phyloP scores from a whole-genome alignment of 2,888 invertebrate genomes.

The Andrena fulva region DNA sequence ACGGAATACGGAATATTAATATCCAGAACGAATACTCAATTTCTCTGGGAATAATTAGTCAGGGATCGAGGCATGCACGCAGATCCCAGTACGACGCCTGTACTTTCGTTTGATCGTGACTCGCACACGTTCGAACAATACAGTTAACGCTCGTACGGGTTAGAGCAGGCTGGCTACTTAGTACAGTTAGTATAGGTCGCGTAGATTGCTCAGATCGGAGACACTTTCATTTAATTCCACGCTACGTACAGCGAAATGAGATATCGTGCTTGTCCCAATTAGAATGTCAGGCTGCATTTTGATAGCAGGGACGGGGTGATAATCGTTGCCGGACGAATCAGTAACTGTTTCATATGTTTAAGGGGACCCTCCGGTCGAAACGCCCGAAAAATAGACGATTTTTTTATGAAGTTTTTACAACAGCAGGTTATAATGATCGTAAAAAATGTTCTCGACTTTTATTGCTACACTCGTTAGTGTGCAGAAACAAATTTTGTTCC shows the following conservation, averaged over 20 bases:
- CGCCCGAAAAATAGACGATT: too few species aligned
- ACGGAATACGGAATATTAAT: neutral
- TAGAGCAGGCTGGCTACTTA: constrained; percentile 2
- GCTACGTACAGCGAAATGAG: constrained; percentile 27
- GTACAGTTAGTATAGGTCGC: constrained; percentile 7
- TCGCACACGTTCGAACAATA: constrained; percentile 4
- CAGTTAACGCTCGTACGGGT: constrained; percentile 1
- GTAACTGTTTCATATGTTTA: neutral
- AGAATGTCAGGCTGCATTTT: constrained; percentile 36
- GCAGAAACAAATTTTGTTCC: too few species aligned
- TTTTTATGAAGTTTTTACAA: too few species aligned
- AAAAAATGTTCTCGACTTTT: too few species aligned
- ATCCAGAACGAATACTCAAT: neutral
- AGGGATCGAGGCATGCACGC: neutral
- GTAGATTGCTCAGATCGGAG: constrained; percentile 28
- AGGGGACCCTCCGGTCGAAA: too few species aligned
- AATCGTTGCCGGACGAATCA: constrained; percentile 29
- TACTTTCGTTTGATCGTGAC: constrained; percentile 24
- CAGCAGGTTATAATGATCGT: neutral
- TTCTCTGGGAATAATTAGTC: neutral
- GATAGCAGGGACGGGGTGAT: constrained; percentile 18
- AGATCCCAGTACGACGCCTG: neutral
- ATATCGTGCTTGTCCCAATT: constrained; percentile 40
- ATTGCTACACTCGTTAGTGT: too few species aligned
- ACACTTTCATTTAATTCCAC: constrained; percentile 45